A percentile compares a stretch with the other conserved stretches of the same genome.
Conservation (phyloP, 2,797 vertebrate genomes). For the Pantherophis vulpinus region DNA sequence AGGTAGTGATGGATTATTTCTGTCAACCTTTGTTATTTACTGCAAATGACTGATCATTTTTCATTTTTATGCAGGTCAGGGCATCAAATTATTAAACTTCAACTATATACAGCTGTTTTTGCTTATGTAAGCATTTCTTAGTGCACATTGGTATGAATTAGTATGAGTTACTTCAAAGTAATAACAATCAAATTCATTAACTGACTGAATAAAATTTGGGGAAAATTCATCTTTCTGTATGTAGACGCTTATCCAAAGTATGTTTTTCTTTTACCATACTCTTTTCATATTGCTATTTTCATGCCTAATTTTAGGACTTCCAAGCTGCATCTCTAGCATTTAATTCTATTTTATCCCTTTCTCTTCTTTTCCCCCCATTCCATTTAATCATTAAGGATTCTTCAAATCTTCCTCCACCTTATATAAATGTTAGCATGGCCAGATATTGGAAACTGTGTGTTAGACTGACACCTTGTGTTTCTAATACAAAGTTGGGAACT, state of each 20-base stretch:
- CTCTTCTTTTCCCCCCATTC: neutral
- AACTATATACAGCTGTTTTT: neutral
- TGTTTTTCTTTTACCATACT: neutral
- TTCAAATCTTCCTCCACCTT: neutral
- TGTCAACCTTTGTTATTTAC: neutral
- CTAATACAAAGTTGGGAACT: neutral
- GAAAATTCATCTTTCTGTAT: neutral
- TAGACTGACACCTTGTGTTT: constrained; percentile 15
- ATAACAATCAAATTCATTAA: neutral
- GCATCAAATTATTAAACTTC: neutral
- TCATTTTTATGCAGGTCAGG: neutral
- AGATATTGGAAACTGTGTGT: neutral
- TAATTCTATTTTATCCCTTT: neutral
- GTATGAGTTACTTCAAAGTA: neutral
- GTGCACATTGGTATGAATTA: neutral
- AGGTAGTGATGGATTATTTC: neutral
- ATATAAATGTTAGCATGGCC: neutral
- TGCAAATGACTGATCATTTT: neutral
- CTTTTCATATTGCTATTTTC: neutral
- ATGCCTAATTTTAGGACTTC: neutral
- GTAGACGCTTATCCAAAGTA: neutral
- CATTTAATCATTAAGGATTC: neutral
- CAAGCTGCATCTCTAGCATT: neutral
- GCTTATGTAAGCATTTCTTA: neutral
- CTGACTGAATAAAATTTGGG: neutral